Evolutionary conservation across 2,113 vertebrate species (phyloP).

Genomic region (Bos taurus): DNA sequence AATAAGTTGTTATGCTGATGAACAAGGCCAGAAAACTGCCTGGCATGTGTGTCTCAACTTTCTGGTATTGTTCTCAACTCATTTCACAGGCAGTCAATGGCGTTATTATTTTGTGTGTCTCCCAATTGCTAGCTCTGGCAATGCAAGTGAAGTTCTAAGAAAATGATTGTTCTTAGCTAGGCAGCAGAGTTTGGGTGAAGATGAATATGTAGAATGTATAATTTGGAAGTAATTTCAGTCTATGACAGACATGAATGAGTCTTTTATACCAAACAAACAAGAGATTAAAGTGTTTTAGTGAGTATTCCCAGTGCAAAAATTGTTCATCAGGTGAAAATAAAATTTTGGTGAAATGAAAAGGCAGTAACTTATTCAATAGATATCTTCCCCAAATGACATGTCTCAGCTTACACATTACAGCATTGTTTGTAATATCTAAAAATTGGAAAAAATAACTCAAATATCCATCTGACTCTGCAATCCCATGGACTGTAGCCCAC

Average conservation of each 20-base stretch:
- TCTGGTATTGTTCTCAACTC: not conserved
- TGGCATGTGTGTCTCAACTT: not conserved
- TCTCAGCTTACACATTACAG: not conserved
- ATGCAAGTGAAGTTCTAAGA: not conserved
- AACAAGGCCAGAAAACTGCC: not conserved
- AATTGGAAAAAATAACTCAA: not conserved
- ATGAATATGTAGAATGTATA: not conserved
- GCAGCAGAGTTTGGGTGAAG: not conserved
- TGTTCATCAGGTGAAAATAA: not conserved
- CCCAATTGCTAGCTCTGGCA: not conserved
- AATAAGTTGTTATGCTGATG: not conserved
- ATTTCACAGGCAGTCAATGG: not conserved
- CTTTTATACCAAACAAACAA: slow-evolving; percentile 28
- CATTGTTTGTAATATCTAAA: not conserved
- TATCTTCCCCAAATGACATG: not conserved
- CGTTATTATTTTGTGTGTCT: not conserved
- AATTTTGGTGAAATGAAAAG: slow-evolving; percentile 15
- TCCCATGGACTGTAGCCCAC: not conserved
- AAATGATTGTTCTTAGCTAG: not conserved
- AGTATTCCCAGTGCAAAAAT: not conserved
- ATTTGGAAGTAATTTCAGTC: slow-evolving; percentile 1
- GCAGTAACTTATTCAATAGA: not conserved
- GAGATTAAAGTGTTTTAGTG: not conserved
- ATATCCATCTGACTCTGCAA: not conserved
- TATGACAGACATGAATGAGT: not conserved